These are phyloP conservation scores for Brachionus asplanchnoidis DNA, from an alignment of 1,140 invertebrate species.

Conservation along the genomic window DNA sequence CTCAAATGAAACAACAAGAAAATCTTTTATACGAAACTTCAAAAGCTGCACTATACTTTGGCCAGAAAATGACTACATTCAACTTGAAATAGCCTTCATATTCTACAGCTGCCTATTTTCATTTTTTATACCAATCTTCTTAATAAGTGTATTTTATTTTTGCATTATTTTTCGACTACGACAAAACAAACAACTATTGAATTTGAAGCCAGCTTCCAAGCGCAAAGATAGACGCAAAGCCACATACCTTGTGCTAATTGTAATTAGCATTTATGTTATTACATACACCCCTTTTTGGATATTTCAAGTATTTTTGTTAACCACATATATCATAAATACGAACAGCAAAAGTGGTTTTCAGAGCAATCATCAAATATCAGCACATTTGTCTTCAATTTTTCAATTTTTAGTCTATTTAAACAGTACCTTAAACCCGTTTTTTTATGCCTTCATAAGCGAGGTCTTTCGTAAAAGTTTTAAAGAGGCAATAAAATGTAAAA, in stretches of 20 bases:
- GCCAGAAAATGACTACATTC: not conserved
- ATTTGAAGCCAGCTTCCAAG: not conserved
- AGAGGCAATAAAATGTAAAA: slow-evolving; percentile 39
- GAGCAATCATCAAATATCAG: slow-evolving; percentile 20
- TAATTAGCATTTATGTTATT: slow-evolving; percentile 22
- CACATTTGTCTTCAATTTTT: not conserved
- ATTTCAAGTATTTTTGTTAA: slow-evolving; percentile 29
- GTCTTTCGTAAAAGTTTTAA: slow-evolving; percentile 48
- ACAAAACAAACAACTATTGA: not conserved
- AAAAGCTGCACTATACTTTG: slow-evolving; percentile 7
- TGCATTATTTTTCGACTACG: slow-evolving; percentile 1
- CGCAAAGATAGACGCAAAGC: slow-evolving; percentile 28
- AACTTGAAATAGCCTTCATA: slow-evolving; percentile 17
- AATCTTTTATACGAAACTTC: not conserved
- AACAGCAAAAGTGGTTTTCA: not conserved
- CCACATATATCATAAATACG: not conserved
- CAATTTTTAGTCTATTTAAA: slow-evolving; percentile 47
- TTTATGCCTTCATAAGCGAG: slow-evolving; percentile 51
- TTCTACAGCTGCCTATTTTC: slow-evolving; percentile 12
- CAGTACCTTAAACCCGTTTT: slow-evolving; percentile 52
- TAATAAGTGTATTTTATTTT: slow-evolving; percentile 39
- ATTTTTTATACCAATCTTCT: slow-evolving; percentile 36
- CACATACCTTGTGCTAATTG: slow-evolving; percentile 9
- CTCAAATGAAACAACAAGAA: not conserved
- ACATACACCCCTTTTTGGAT: slow-evolving; percentile 34